Evolutionary conservation across 92 coral and sea anemone species (phyloP).

Genomic region (Metridium senile): DNA sequence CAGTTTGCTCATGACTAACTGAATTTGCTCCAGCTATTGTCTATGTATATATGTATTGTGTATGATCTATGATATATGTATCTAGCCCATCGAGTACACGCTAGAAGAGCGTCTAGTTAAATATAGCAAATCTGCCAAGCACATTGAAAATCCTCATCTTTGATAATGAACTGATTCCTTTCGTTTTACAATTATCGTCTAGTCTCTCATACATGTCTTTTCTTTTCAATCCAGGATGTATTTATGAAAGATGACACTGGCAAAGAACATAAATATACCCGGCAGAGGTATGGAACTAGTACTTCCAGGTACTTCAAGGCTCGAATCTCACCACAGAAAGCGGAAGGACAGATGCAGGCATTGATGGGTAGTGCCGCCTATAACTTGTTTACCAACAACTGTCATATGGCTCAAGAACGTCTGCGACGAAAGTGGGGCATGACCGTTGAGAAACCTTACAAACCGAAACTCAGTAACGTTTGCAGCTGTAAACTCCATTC

Average conservation of each 20-base stretch:
- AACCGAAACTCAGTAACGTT: background rate
- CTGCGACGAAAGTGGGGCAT: constrained; percentile 38
- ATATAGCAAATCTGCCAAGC: background rate
- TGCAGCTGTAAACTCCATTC: background rate
- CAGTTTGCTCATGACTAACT: no score
- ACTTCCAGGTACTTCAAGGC: background rate
- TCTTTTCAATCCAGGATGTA: background rate
- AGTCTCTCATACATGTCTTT: background rate
- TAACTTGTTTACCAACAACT: constrained; percentile 30
- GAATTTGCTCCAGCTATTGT: no score
- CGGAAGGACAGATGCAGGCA: no score
- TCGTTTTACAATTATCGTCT: no score
- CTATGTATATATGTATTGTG: no score
- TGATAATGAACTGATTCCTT: background rate
- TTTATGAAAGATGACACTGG: constrained; percentile 31
- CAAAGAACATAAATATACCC: constrained; percentile 26
- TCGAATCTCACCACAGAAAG: constrained; percentile 34
- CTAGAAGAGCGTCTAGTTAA: no score
- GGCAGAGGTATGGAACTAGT: constrained; percentile 36
- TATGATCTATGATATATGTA: no score
- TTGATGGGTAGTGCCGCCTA: no score
- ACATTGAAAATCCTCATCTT: background rate
- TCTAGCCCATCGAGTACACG: no score
- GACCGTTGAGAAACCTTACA: background rate
- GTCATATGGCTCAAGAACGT: constrained; percentile 40